Percentiles rank a stretch among this genome's conserved stretches.
phyloP scores from a whole-genome alignment of 2,888 invertebrate species.

The Aphodius granarius region DNA sequence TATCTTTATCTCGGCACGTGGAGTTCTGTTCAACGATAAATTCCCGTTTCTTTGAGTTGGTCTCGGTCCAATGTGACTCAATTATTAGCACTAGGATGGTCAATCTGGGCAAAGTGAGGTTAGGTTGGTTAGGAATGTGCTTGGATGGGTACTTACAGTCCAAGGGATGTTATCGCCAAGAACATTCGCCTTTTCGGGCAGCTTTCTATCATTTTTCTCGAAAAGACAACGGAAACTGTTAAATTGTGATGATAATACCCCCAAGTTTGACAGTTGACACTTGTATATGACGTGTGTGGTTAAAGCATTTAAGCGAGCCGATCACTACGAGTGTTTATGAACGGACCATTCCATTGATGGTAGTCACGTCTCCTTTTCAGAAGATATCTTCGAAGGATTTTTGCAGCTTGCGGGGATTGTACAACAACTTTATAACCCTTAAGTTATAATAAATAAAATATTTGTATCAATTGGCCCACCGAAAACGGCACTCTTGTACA shows the following conservation, averaged over 20 bases:
- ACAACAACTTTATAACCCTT: no score
- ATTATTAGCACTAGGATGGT: constrained; percentile 80
- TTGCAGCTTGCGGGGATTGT: no score
- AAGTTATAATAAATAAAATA: no score
- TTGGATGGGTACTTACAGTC: constrained; percentile 62
- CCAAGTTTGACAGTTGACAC: background rate
- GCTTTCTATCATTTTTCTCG: constrained; percentile 72
- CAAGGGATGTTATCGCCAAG: constrained; percentile 73
- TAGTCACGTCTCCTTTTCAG: no score
- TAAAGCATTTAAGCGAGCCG: no score
- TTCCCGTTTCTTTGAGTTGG: constrained; percentile 58
- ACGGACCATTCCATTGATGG: no score
- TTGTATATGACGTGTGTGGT: background rate
- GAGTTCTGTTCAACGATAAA: constrained; percentile 77
- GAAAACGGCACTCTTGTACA: no score
- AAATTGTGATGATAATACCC: background rate
- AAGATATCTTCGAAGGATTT: no score
- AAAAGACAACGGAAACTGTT: background rate
- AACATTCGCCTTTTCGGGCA: constrained; percentile 85
- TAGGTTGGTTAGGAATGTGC: constrained; percentile 26
- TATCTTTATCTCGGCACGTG: constrained; percentile 74
- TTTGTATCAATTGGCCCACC: no score
- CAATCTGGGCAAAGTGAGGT: constrained; percentile 59
- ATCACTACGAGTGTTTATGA: no score
- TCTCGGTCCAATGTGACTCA: constrained; percentile 73